A percentile compares a stretch with the other conserved stretches of the same genome.
Conservation (phyloP, 2,888 invertebrate genomes). For the Sisyra nigra region DNA sequence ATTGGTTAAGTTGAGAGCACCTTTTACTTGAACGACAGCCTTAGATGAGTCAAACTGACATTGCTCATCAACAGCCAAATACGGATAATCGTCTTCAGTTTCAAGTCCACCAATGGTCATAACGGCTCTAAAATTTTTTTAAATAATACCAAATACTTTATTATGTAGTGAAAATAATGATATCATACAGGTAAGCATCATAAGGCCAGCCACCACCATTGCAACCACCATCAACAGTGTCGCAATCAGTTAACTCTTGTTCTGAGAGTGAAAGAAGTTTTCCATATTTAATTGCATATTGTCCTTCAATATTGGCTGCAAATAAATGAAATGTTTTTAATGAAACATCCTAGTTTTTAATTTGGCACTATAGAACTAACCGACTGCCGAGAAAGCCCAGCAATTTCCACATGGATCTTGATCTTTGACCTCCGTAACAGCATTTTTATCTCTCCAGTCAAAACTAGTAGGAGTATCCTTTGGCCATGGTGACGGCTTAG, state of each 20-base stretch:
- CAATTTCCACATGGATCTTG: slow-evolving; percentile 82
- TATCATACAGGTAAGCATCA: slow-evolving; percentile 73
- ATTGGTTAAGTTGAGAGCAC: too few relatives aligned
- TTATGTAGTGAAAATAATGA: too few relatives aligned
- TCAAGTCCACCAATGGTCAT: slow-evolving; percentile 70
- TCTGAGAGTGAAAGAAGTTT: slow-evolving; percentile 75
- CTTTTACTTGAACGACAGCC: slow-evolving; percentile 41
- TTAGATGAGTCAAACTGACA: slow-evolving; percentile 55
- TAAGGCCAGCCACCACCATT: slow-evolving; percentile 61
- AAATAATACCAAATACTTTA: neutral
- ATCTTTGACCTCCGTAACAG: slow-evolving; percentile 77
- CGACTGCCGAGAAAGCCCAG: slow-evolving; percentile 67
- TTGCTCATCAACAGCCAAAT: slow-evolving; percentile 64
- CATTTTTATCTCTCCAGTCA: slow-evolving; percentile 74
- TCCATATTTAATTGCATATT: slow-evolving; percentile 70
- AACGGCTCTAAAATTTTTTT: neutral
- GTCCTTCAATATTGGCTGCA: slow-evolving; percentile 84
- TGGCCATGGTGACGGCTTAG: slow-evolving; percentile 39
- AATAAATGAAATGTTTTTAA: too few relatives aligned
- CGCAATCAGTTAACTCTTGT: slow-evolving; percentile 93
- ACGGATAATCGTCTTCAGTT: slow-evolving; percentile 79
- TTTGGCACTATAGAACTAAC: too few relatives aligned
- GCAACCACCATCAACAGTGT: slow-evolving; percentile 79
- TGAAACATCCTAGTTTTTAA: too few relatives aligned
- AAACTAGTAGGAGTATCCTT: slow-evolving; percentile 51